Base-by-base conservation (phyloP, 2,113 vertebrate species). In the Myotis lucifugus region DNA sequence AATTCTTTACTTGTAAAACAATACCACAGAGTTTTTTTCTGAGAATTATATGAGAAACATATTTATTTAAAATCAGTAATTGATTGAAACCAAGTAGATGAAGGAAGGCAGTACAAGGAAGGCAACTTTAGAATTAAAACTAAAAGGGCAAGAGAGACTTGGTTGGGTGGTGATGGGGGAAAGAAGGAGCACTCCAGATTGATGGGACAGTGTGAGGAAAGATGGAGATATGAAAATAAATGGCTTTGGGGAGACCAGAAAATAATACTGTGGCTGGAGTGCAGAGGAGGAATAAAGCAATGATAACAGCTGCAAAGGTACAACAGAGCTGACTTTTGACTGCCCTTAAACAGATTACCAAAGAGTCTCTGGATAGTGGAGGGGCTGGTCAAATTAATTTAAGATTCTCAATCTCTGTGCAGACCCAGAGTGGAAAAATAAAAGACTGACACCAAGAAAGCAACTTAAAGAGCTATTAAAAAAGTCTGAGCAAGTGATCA, bases 331-430 rank as follows among this genome's bases (percentile, higher is more conserved):
- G 15, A 29, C 11, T 27, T 18, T 14, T 1, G 6, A 4, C 46
- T 27, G 12, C 3, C 29, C 23, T 25, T 2, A 8, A 77, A 32
- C 3, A 9, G 4, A 48, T 11, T 0, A 0, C 6, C 48, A 48
- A 37, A 14, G 9, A 69, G 13, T 52, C 59, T 32, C 50, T 13
- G 42, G 59, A 10, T 15, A 3, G 14, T 1, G 19, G 29, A 9
- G 34, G 11, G 18, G 42, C 25, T 5, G 15, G 4, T 21, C 37
- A 18, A 46, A 15, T 13, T 25, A 73, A 64, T 5, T 17, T 7
- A 37, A 37, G 56, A 66, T 17, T 32, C 19, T 15, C 6, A 11
- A 19, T 42, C 18, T 87, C 64, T 72, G 42, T 48, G 32, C 70
- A 66, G 77, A 54, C 4, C 64, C 1, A 5, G 21, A 5, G 0